A percentile compares a stretch with the other conserved stretches of the same genome.
Conservation (phyloP, 2,113 vertebrate genomes). For the Nibea albiflora region DNA sequence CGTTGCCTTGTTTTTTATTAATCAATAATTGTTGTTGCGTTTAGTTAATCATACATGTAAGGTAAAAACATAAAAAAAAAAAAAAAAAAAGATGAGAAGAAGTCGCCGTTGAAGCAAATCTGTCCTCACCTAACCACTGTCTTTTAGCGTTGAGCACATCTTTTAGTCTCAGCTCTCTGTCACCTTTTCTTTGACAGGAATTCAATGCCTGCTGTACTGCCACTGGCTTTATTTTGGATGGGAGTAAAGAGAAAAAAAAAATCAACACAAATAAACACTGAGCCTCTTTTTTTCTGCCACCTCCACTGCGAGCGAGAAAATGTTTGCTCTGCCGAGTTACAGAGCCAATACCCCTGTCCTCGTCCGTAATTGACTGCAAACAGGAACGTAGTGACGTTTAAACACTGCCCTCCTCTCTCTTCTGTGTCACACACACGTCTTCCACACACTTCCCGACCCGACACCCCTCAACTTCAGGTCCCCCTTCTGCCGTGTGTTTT, state of each 20-base stretch:
- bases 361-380: conserved; percentile 86
- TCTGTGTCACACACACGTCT: conserved; percentile 51
- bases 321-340: conserved; percentile 80
- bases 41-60: conserved; percentile 39
- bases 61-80: conserved; percentile 7
- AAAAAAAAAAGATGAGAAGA: conserved; percentile 8
- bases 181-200: conserved; percentile 62
- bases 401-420: conserved; percentile 74
- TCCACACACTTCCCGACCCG: conserved; percentile 27
- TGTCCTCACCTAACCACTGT: conserved; percentile 15
- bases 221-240: conserved; percentile 25
- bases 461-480: conserved; percentile 68
- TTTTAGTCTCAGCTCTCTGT: conserved; percentile 59
- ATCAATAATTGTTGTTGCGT: conserved; percentile 2
- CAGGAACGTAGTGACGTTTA: conserved; percentile 80
- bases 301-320: conserved; percentile 66
- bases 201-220: conserved; percentile 14
- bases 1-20: conserved; percentile 26
- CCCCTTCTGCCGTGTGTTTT: conserved; percentile 66
- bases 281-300: conserved; percentile 58
- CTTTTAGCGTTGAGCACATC: conserved; percentile 4
- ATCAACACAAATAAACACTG: conserved; percentile 62
- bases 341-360: conserved; percentile 80
- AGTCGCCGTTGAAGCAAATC: conserved; percentile 1
- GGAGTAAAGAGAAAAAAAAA: conserved; percentile 46